These are phyloP conservation scores for Elegia similella DNA, from an alignment of 2,888 invertebrate genomes.

Conservation along the genomic window DNA sequence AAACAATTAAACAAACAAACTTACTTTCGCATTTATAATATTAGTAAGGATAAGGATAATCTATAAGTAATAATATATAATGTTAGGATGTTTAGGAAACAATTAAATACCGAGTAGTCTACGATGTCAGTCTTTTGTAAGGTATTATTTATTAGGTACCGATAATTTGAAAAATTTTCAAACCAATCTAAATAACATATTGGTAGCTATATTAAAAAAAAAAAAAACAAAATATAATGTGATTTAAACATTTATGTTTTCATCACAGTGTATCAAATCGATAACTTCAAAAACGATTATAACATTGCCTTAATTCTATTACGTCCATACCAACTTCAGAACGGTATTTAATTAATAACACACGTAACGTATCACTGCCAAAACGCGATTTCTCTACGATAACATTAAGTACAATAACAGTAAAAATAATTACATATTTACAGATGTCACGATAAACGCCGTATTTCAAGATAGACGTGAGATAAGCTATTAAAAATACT, in stretches of 20 bases:
- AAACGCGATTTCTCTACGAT: slow-evolving; percentile 9
- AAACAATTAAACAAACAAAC: too few species aligned
- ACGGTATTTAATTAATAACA: slow-evolving; percentile 13
- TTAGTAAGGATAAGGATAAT: too few species aligned
- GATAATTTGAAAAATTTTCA: too few species aligned
- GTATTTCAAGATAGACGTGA: slow-evolving; percentile 42
- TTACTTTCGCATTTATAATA: too few species aligned
- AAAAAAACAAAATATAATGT: not conserved
- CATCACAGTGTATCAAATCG: not conserved
- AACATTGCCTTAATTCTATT: slow-evolving; percentile 11
- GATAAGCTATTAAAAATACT: slow-evolving; percentile 60
- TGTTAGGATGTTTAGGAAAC: too few species aligned
- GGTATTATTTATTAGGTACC: too few species aligned
- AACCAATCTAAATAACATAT: too few species aligned
- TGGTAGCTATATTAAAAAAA: too few species aligned
- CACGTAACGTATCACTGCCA: slow-evolving; percentile 15
- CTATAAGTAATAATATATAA: too few species aligned
- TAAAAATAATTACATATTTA: slow-evolving; percentile 18
- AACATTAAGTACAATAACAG: slow-evolving; percentile 13
- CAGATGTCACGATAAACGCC: slow-evolving; percentile 20
- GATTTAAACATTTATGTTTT: not conserved
- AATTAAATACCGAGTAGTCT: too few species aligned
- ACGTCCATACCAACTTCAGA: not conserved
- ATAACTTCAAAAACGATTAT: not conserved
- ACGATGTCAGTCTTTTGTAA: too few species aligned